phyloP scores from a whole-genome alignment of 2,113 vertebrate genomes.

The Notarius quadriscutis region DNA sequence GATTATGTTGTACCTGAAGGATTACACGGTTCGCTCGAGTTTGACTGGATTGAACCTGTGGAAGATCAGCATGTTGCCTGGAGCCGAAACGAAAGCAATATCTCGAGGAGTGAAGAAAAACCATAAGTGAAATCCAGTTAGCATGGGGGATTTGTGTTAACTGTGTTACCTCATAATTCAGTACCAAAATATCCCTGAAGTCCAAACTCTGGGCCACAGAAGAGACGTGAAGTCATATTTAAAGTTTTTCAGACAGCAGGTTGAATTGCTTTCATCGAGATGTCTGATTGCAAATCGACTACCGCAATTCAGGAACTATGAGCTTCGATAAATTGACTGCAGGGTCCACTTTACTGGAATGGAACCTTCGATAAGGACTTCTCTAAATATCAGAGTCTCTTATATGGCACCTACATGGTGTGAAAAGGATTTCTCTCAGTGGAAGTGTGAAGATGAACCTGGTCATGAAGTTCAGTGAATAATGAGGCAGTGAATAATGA shows the following conservation, averaged over 20 bases:
- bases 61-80: constrained; percentile 3
- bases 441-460: constrained; percentile 5
- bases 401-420: not conserved
- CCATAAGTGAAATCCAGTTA: not conserved
- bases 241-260: not conserved
- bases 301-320: not conserved
- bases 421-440: not conserved
- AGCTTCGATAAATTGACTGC: not conserved
- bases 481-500: not conserved
- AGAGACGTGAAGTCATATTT: not conserved
- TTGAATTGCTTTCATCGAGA: not conserved
- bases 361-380: not conserved
- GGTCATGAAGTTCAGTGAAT: not conserved
- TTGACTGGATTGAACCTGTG: not conserved
- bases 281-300: not conserved
- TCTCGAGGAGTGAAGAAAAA: not conserved
- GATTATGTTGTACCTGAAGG: not conserved
- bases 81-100: constrained; percentile 2
- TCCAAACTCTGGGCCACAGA: not conserved
- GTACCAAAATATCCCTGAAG: not conserved
- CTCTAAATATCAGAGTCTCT: too few relatives aligned
- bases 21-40: constrained; percentile 1
- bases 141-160: not conserved
- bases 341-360: not conserved
- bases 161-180: not conserved